phyloP scores from a whole-genome alignment of 35 echinoderm and acorn worm species.

The Heliocidaris tuberculata region DNA sequence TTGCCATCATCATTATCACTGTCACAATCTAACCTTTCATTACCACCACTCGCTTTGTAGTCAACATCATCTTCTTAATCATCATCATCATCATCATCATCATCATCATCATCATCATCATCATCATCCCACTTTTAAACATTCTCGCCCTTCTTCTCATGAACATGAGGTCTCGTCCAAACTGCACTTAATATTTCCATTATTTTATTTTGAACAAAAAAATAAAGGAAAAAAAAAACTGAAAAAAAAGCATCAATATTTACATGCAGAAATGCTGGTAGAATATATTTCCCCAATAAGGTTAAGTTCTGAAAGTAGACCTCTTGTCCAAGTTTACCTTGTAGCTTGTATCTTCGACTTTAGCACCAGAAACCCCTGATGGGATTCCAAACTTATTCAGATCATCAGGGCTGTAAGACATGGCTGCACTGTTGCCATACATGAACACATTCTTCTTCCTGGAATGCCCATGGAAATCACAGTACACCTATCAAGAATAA shows the following conservation, averaged over 20 bases:
- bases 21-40: not conserved
- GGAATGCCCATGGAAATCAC: slow-evolving; percentile 97
- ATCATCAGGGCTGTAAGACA: slow-evolving; percentile 74
- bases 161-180: too few species aligned
- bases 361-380: slow-evolving; percentile 43
- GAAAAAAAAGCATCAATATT: too few species aligned
- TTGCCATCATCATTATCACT: not conserved
- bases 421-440: slow-evolving; percentile 80
- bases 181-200: too few species aligned
- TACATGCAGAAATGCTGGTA: not conserved
- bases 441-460: slow-evolving; percentile 98
- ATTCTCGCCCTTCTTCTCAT: too few species aligned
- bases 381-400: slow-evolving; percentile 53
- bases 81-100: not conserved
- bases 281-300: not conserved
- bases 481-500: too few species aligned
- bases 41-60: not conserved
- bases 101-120: too few species aligned
- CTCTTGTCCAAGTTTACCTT: slow-evolving; percentile 58
- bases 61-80: not conserved
- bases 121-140: too few species aligned
- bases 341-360: slow-evolving; percentile 88
- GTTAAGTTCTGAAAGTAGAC: not conserved
- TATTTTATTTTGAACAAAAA: too few species aligned
- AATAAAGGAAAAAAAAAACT: too few species aligned